phyloP scores from a whole-genome alignment of 2,888 invertebrate species.

The Acleris cristana region DNA sequence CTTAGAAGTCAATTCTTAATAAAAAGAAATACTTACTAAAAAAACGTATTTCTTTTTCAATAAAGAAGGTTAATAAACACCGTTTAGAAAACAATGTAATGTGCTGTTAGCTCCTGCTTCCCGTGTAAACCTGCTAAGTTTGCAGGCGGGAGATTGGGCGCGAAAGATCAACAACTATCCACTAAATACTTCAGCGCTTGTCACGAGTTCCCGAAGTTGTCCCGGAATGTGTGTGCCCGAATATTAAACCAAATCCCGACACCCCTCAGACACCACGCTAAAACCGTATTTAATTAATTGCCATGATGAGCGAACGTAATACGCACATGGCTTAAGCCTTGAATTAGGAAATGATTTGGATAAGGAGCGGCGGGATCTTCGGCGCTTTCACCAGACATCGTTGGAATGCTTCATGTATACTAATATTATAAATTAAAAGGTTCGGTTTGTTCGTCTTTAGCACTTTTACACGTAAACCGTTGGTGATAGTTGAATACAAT shows the following conservation, averaged over 20 bases:
- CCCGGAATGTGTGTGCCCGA: constrained; percentile 48
- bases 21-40: too few species aligned
- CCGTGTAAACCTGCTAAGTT: constrained; percentile 41
- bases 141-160: constrained; percentile 46
- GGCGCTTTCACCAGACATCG: background rate
- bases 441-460: too few species aligned
- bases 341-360: constrained; percentile 19
- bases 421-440: too few species aligned
- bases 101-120: background rate
- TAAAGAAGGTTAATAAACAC: too few species aligned
- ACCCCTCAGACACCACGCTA: constrained; percentile 50
- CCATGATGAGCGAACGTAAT: constrained; percentile 34
- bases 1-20: too few species aligned
- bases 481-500: too few species aligned
- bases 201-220: constrained; percentile 41
- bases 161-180: constrained; percentile 48
- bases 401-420: too few species aligned
- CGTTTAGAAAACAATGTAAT: too few species aligned
- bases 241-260: constrained; percentile 50
- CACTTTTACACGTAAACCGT: too few species aligned
- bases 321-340: constrained; percentile 15
- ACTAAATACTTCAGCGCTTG: constrained; percentile 42
- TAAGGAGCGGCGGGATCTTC: constrained; percentile 5
- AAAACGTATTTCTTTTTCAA: too few species aligned
- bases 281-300: constrained; percentile 53